These are phyloP conservation scores for Gonocerus acuteangulatus DNA, from an alignment of 2,888 invertebrate genomes.

Conservation along the genomic window DNA sequence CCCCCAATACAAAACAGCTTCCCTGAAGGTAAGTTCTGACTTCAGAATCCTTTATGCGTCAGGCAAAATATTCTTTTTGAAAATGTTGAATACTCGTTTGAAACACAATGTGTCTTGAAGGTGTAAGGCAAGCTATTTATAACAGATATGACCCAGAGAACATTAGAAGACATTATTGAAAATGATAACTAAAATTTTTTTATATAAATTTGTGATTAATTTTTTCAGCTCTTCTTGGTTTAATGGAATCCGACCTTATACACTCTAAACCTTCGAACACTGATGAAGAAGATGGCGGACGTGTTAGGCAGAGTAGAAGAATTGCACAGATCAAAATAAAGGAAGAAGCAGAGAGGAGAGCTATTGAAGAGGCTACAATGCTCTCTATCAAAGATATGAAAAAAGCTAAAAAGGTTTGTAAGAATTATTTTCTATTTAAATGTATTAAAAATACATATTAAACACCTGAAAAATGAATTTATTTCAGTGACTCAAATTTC, in stretches of 20 bases:
- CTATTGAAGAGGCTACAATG: conserved; percentile 65
- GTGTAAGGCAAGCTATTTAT: too few relatives aligned
- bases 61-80: too few relatives aligned
- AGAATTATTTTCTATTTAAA: neutral
- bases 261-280: neutral
- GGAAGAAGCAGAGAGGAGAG: conserved; percentile 63
- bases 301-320: conserved; percentile 66
- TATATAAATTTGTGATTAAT: too few relatives aligned
- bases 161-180: too few relatives aligned
- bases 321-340: conserved; percentile 82
- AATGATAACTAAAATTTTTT: too few relatives aligned
- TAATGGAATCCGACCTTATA: conserved; percentile 28
- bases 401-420: conserved; percentile 44
- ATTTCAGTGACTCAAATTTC: neutral
- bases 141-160: too few relatives aligned
- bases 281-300: conserved; percentile 16
- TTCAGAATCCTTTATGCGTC: too few relatives aligned
- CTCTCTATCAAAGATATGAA: conserved; percentile 53
- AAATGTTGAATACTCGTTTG: too few relatives aligned
- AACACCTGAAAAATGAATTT: neutral
- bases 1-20: too few relatives aligned
- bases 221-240: conserved; percentile 24
- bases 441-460: too few relatives aligned
- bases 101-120: too few relatives aligned
- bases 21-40: too few relatives aligned